phyloP scores from a whole-genome alignment of 2,797 vertebrate genomes.

The Anableps anableps region DNA sequence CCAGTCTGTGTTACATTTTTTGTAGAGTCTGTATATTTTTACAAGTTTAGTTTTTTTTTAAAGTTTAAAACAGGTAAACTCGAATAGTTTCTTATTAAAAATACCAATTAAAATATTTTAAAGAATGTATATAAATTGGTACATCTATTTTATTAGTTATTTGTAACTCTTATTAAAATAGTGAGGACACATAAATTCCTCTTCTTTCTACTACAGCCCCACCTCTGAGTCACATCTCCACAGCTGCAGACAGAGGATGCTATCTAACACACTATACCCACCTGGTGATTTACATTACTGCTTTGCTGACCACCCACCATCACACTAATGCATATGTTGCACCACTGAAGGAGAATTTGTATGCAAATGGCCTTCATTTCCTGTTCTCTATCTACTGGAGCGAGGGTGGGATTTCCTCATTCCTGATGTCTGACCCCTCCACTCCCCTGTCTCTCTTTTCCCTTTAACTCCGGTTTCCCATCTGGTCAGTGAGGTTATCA shows the following conservation, averaged over 20 bases:
- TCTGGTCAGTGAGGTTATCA: slow-evolving; percentile 68
- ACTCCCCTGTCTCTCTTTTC: slow-evolving; percentile 47
- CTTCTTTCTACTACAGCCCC: slow-evolving; percentile 22
- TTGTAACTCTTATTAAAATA: too few species aligned
- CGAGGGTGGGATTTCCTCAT: slow-evolving; percentile 79
- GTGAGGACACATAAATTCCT: slow-evolving; percentile 8
- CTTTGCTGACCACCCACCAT: slow-evolving; percentile 55
- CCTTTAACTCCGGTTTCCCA: slow-evolving; percentile 56
- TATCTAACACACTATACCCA: slow-evolving; percentile 58
- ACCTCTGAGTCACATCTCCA: neutral
- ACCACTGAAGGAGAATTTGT: slow-evolving; percentile 50
- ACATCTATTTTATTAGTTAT: neutral
- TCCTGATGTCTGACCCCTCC: slow-evolving; percentile 63
- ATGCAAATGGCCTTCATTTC: slow-evolving; percentile 68
- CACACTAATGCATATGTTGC: slow-evolving; percentile 50
- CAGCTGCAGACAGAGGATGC: slow-evolving; percentile 53
- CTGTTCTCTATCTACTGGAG: slow-evolving; percentile 65
- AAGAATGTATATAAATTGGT: neutral
- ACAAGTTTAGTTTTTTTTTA: neutral
- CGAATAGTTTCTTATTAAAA: neutral
- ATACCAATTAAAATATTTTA: neutral
- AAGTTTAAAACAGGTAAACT: neutral
- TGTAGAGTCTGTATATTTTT: neutral
- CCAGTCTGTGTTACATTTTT: neutral
- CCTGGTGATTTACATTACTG: slow-evolving; percentile 65